Evolutionary conservation across 2,888 invertebrate genomes (phyloP), one percentile per base, ranked within the genome.

Genomic region (Sinopyrophorus schimmeli): DNA sequence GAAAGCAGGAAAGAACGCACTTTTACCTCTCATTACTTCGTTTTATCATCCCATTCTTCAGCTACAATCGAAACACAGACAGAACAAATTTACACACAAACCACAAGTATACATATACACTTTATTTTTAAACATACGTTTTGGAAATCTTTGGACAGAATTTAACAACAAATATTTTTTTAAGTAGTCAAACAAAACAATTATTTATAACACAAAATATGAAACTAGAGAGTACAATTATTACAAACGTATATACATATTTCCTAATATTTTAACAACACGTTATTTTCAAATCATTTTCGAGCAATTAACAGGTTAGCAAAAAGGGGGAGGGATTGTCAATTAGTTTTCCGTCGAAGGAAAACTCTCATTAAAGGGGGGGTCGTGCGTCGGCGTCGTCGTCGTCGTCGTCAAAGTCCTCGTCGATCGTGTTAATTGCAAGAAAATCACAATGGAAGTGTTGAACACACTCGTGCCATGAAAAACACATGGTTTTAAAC

Each of bases 101-200:
- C n/a, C n/a, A n/a, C n/a, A n/a, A n/a, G n/a, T 74, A 72, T 74
- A 74, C 74, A 74, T 74, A 74, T 72, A 74, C 73, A 74, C 70
- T 72, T 72, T 66, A 60, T 62, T 60, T 38, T 72, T 72, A 71
- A 72, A 72, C 70, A 70, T 71, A 72, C 69, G 66, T 63, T n/a
- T 69, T 70, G 72, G 71, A 73, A 73, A 73, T 69, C 67, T 72
- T 68, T 74, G 73, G 74, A 74, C 73, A 74, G 72, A 73, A 73
- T 73, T 72, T 66, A 74, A 74, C 73, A 74, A 73, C 71, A 71
- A 69, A 72, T 72, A 70, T 66, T 69, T 65, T 68, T 62, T 65
- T 65, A 68, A 70, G 69, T 68, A 70, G 67, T 70, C 67, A 70
- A 67, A 71, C 66, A 70, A 66, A 70, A 70, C 68, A 70, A 65